Evolutionary conservation across 2,888 invertebrate species (phyloP), one percentile per base, ranked within the genome.

Genomic region (Morpho deidamia): DNA sequence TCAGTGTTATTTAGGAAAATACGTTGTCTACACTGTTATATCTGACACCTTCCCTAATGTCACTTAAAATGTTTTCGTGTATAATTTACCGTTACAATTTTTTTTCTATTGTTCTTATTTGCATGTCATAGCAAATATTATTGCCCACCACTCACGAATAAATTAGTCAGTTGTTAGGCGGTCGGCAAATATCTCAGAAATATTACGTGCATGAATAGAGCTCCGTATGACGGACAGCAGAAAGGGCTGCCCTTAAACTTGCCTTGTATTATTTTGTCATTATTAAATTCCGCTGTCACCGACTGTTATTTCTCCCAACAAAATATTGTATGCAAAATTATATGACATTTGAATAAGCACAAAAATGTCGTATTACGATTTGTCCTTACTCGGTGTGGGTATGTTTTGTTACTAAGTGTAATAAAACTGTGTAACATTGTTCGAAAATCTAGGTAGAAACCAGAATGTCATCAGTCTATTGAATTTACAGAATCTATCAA

Each of bases 301-400:
- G 76, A 69, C 75, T 70, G 81, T 83, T 87, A 83, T 87, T 89
- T 82, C 78, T 74, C 71, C 76, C 75, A 80, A 81, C 86, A 80
- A 89, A 88, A 88, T 89, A 88, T 89, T 89, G 88, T 88, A 89
- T 89, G 89, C 88, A 88, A 89, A 88, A 84, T 83, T 82, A 83
- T 89, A 89, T 89, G 89, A 89, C 89, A 85, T 83, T 83, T 88
- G 87, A 89, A 89, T 88, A 83, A 88, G 78, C 77, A 80, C 73
- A 82, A 84, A 82, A 80, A 80, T 74, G 74, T 79, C 76, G 74
- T 75, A 73, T 74, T 57, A 54, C 51, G 55, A 58, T 58, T 57
- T 59, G 54, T 47, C 44, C 54, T 54, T 49, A 48, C 49, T 38
- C 53, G 49, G 45, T 56, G 49, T 53, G 48, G 40, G 43, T 35